Percentiles rank a stretch among this genome's conserved stretches.
Evolutionary conservation across 2,113 vertebrate genomes (phyloP).

Genomic region (Sceloporus undulatus): DNA sequence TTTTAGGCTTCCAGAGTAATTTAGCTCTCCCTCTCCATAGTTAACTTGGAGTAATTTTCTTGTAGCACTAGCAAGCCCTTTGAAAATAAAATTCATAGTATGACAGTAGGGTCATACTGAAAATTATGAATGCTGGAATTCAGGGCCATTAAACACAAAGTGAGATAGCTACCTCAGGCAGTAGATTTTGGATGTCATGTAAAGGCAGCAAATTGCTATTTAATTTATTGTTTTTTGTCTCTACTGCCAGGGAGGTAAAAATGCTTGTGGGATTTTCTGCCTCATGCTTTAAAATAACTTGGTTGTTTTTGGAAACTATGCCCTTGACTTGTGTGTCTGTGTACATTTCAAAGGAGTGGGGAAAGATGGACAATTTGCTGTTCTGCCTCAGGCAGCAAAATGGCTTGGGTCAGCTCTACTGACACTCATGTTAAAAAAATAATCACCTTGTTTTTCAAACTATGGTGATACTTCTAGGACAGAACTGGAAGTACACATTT

Average conservation of each 20-base stretch:
- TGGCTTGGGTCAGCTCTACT: background rate
- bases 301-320: too few relatives aligned
- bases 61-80: background rate
- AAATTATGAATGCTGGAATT: background rate
- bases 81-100: background rate
- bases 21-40: constrained; percentile 28
- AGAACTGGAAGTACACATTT: background rate
- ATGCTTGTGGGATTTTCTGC: too few relatives aligned
- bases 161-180: too few relatives aligned
- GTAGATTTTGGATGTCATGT: too few relatives aligned
- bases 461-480: background rate
- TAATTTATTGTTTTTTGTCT: too few relatives aligned
- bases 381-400: background rate
- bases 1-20: constrained; percentile 48
- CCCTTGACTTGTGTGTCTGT: too few relatives aligned
- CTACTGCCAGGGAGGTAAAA: too few relatives aligned
- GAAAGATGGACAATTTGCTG: background rate
- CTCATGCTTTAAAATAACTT: too few relatives aligned
- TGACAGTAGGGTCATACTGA: background rate
- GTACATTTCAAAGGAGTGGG: too few relatives aligned
- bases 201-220: too few relatives aligned
- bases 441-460: background rate
- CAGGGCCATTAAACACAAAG: too few relatives aligned
- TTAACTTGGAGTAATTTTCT: background rate
- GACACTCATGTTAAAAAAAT: background rate